Evolutionary conservation across 2,797 vertebrate species (phyloP), one percentile per base, ranked within the genome.

Genomic region (Fratercula arctica): DNA sequence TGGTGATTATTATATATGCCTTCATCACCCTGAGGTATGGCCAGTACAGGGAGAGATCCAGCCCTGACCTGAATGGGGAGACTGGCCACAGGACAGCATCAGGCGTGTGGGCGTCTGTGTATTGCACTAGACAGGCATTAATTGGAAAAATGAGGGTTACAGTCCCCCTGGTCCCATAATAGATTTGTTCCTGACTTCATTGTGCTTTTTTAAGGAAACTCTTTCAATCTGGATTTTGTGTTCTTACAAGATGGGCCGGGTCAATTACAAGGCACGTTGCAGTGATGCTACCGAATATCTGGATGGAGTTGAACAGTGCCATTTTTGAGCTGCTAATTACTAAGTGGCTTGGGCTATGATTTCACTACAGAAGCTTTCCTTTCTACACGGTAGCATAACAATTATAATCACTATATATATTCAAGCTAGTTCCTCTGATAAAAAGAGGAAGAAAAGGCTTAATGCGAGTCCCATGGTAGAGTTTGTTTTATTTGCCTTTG

Each of bases 401-500:
- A n/a, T 89, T 94, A 90, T 43, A 64, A 89, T 80, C 53, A n/a
- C 48, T 90, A 39, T 43, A 89, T 68, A 66, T 87, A 94, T 79
- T 92, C 57, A 57, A 69, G 33, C 31, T 81, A 85, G 57, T 68
- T 92, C 15, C 24, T 95, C 56, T 90, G 48, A 90, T 93, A 93
- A 39, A 15, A 93, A 74, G 56, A 59, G 54, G 17, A 5, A 31
- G 78, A 73, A 95, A 89, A 67, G 54, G 19, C n/a, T 83, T 83
- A 91, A 90, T 70, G 12, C 2, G 2, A 80, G 53, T 92, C 68
- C 68, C 45, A n/a, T 59, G 20, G 37, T 83, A 80, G 80, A 87
- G 17, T 70, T 94, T 87, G 37, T 75, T 94, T 95, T 90, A 63
- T 77, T 93, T 91, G 89, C 37, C 81, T 95, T 93, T 95, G 81